Conservation (phyloP, 2,888 invertebrate species). For the Sphinx pinastri region DNA sequence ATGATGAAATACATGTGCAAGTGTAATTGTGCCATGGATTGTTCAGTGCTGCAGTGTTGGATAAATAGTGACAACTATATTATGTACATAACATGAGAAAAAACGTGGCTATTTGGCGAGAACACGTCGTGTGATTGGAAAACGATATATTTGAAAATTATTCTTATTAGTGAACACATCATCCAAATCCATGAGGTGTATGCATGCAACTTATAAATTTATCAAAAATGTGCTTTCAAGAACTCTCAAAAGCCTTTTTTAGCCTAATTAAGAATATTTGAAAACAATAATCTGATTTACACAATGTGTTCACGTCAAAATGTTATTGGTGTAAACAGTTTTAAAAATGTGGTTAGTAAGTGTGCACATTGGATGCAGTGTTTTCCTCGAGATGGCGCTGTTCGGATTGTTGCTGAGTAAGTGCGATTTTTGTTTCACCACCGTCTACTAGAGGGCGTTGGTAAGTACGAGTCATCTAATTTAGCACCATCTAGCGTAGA, state of each 20-base stretch:
- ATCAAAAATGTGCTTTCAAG: background rate
- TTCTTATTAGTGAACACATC: background rate
- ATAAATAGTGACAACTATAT: conserved; percentile 53
- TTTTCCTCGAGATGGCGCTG: conserved; percentile 72
- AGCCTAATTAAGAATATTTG: background rate
- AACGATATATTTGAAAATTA: conserved; percentile 20
- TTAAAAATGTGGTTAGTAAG: conserved; percentile 53
- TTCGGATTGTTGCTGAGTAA: conserved; percentile 62
- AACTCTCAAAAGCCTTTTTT: background rate
- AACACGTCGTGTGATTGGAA: conserved; percentile 37
- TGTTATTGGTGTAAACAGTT: conserved; percentile 30
- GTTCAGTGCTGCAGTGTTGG: conserved; percentile 55
- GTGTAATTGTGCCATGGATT: conserved; percentile 62
- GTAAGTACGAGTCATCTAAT: conserved; percentile 53
- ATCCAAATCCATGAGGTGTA: conserved; percentile 7
- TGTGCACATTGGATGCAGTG: conserved; percentile 81
- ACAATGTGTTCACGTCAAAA: conserved; percentile 24
- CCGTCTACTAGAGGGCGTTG: conserved; percentile 66
- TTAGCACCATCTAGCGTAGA: conserved; percentile 54
- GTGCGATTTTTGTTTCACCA: conserved; percentile 59
- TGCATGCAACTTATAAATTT: background rate
- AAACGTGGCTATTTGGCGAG: conserved; percentile 27
- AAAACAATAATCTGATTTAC: conserved; percentile 4
- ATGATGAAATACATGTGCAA: conserved; percentile 69
- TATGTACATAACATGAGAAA: conserved; percentile 56